phyloP scores from a whole-genome alignment of 2,113 vertebrate species.

The Syngnathus typhle region DNA sequence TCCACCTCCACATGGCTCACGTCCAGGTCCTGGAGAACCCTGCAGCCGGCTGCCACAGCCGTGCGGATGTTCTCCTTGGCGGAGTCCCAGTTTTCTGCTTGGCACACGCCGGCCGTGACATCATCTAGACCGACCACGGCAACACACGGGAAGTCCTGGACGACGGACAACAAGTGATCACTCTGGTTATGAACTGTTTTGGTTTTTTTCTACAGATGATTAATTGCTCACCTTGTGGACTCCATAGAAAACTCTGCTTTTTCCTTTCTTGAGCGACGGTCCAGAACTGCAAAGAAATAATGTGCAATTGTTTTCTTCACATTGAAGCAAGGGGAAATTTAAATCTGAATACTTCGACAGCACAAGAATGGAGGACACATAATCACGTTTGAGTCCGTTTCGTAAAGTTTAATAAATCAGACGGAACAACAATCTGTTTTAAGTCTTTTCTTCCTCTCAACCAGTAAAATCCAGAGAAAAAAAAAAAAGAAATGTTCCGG shows the following conservation, averaged over 20 bases:
- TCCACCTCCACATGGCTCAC: constrained; percentile 84
- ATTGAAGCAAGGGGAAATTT: neutral
- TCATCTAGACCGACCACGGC: constrained; percentile 86
- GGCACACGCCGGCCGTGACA: constrained; percentile 72
- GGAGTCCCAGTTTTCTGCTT: constrained; percentile 84
- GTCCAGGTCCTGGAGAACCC: constrained; percentile 85
- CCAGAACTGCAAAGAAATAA: constrained; percentile 76
- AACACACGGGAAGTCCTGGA: constrained; percentile 84
- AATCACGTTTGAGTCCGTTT: too few relatives aligned
- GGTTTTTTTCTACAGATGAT: neutral
- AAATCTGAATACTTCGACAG: too few relatives aligned
- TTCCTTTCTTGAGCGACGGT: constrained; percentile 86
- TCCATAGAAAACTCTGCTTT: constrained; percentile 84
- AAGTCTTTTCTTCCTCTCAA: too few relatives aligned
- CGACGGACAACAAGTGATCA: neutral
- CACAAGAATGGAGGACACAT: too few relatives aligned
- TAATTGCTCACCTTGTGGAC: constrained; percentile 79
- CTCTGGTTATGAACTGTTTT: neutral
- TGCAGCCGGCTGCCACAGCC: constrained; percentile 86
- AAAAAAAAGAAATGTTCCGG: too few relatives aligned
- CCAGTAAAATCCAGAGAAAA: too few relatives aligned
- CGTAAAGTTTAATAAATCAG: too few relatives aligned
- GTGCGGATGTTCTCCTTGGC: constrained; percentile 86
- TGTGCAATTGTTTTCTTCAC: neutral
- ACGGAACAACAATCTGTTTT: too few relatives aligned